phyloP scores from a whole-genome alignment of 1,140 invertebrate species.

The Zeugodacus cucurbitae region DNA sequence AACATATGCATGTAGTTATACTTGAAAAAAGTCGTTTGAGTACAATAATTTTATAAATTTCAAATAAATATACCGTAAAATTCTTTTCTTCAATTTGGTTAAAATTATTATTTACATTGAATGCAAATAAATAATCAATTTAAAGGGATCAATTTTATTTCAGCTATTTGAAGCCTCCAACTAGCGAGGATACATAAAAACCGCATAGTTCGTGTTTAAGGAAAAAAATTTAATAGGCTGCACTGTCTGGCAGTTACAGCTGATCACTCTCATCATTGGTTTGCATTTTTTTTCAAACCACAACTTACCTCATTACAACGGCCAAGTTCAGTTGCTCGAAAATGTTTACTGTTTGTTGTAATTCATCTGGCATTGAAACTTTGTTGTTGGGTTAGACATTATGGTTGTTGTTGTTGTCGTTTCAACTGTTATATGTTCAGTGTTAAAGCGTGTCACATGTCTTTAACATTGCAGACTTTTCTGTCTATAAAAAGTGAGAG shows the following conservation, averaged over 20 bases:
- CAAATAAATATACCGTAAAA: no score
- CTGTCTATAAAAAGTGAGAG: conserved; percentile 62
- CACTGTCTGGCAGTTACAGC: neutral
- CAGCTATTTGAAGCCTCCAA: no score
- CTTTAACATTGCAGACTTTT: conserved; percentile 35
- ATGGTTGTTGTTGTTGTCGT: neutral
- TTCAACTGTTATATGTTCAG: neutral
- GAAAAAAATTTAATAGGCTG: neutral
- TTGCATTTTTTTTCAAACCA: neutral
- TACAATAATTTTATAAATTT: no score
- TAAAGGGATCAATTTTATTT: no score
- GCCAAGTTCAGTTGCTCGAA: neutral
- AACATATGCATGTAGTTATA: neutral
- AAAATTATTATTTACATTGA: neutral
- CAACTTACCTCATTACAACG: neutral
- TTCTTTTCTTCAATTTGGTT: neutral
- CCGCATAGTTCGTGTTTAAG: neutral
- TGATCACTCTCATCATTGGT: neutral
- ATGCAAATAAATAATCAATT: no score
- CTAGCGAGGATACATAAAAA: no score
- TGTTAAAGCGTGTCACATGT: neutral
- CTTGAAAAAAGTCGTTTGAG: neutral
- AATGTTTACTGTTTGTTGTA: neutral
- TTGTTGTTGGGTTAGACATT: neutral
- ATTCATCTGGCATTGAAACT: neutral